These are phyloP conservation scores for Apamea anceps DNA, from an alignment of 2,888 invertebrate genomes.

Conservation along the genomic window DNA sequence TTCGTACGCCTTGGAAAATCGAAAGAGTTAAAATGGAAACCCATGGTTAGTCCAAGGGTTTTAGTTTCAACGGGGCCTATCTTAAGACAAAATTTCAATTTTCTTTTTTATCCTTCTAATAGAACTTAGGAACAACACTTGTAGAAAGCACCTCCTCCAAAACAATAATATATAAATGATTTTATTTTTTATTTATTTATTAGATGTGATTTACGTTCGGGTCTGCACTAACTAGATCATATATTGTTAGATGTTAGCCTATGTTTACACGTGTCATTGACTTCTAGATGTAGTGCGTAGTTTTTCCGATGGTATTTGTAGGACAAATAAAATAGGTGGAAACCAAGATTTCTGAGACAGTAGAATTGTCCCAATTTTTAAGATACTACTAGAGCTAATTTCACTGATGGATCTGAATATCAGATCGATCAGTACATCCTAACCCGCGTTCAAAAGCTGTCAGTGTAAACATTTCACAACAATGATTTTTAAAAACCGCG, in stretches of 20 bases:
- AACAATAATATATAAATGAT: constrained; percentile 1
- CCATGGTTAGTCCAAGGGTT: neutral
- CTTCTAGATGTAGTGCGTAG: constrained; percentile 45
- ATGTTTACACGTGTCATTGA: constrained; percentile 58
- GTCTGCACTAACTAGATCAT: constrained; percentile 35
- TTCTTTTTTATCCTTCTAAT: neutral
- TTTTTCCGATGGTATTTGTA: constrained; percentile 47
- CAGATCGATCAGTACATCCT: neutral
- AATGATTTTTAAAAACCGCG: no score
- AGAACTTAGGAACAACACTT: neutral
- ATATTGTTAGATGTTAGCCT: constrained; percentile 45
- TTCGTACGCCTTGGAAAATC: neutral
- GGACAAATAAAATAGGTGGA: constrained; percentile 28
- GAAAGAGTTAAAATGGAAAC: neutral
- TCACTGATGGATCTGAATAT: no score
- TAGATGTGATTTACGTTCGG: constrained; percentile 4
- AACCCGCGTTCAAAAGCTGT: neutral
- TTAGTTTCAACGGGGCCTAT: neutral
- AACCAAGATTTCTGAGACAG: constrained; percentile 21
- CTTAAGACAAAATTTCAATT: neutral
- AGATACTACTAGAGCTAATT: no score
- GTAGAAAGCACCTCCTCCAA: neutral
- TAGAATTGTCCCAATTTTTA: neutral
- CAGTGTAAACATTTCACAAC: neutral
- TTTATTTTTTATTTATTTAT: neutral